Evolutionary conservation across 2,888 invertebrate species (phyloP).

Genomic region (Cecidostiba fungosa): DNA sequence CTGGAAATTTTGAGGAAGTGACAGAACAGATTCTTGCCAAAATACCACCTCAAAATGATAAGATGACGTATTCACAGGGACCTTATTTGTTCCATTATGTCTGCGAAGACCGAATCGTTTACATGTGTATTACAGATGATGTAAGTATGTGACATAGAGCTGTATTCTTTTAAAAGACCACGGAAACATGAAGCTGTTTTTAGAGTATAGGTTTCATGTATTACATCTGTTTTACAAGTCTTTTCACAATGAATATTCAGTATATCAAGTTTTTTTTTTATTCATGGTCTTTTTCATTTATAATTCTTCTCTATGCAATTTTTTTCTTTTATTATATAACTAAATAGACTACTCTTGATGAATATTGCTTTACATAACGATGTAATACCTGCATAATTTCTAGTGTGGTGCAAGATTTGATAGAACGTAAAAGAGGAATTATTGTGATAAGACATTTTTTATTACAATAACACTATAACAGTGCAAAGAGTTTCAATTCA

Average conservation of each 20-base stretch:
- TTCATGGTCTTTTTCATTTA: not conserved
- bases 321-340: not conserved
- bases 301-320: not conserved
- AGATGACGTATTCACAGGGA: conserved; percentile 95
- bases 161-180: not conserved
- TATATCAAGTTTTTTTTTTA: not conserved
- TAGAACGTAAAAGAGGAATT: not conserved
- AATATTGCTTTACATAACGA: not conserved
- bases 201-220: not conserved
- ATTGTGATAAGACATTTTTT: not conserved
- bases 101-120: conserved; percentile 92
- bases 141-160: conserved; percentile 82
- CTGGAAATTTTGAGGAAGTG: conserved; percentile 97
- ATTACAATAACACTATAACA: not conserved
- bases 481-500: not conserved
- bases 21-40: conserved; percentile 94
- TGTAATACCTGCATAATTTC: not conserved
- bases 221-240: not conserved
- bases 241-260: not conserved
- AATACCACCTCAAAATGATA: conserved; percentile 94
- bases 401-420: not conserved
- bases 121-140: conserved; percentile 97
- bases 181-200: not conserved
- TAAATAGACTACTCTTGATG: not conserved
- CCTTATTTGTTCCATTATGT: conserved; percentile 96